Conservation (phyloP, 1,140 invertebrate species). For the Apis mellifera region Amel_HAv3.1 CM009931.2:18147501-18148000, state of each 20-base stretch:
- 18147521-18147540: background rate
- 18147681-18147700: too few relatives aligned
- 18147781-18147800: background rate
- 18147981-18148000: too few relatives aligned
- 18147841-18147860: constrained; percentile 28
- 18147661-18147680: too few relatives aligned
- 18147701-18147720: too few relatives aligned
- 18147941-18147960: background rate
- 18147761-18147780: background rate
- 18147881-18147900: background rate
- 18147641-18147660: too few relatives aligned
- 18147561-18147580: background rate
- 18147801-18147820: background rate
- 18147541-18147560: background rate
- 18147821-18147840: constrained; percentile 29
- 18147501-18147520: background rate
- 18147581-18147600: background rate
- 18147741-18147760: too few relatives aligned
- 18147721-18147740: too few relatives aligned
- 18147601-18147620: background rate
- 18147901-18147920: constrained; percentile 39
- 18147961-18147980: background rate
- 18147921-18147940: constrained; percentile 25
- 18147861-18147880: constrained; percentile 25
- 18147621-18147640: background rate